These are phyloP conservation scores for Morelia viridis DNA, from an alignment of 2,797 vertebrate genomes.

Conservation along the genomic window DNA sequence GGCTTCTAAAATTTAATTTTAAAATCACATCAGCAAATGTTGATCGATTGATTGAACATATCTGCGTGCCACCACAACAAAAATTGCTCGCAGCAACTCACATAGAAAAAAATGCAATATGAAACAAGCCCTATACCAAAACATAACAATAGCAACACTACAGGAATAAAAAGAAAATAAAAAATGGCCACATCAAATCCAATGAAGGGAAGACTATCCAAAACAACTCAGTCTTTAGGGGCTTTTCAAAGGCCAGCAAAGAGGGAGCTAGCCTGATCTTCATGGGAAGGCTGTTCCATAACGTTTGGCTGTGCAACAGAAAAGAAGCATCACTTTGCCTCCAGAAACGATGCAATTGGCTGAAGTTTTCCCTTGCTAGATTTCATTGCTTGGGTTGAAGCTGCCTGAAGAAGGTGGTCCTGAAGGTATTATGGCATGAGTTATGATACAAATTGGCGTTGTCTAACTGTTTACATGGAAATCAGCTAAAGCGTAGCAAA, in stretches of 20 bases:
- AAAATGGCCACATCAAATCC: not conserved
- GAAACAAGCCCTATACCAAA: not conserved
- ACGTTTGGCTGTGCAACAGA: not conserved
- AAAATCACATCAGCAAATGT: slow-evolving; percentile 15
- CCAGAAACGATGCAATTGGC: not conserved
- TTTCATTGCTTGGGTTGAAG: not conserved
- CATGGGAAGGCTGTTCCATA: not conserved
- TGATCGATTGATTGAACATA: not conserved
- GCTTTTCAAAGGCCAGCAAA: not conserved
- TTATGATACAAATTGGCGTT: not conserved
- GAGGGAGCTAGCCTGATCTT: not conserved
- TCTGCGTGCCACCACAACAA: not conserved
- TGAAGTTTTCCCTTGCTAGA: not conserved
- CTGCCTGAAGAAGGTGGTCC: too few relatives aligned
- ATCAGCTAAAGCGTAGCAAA: not conserved
- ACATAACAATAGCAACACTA: not conserved
- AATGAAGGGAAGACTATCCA: not conserved
- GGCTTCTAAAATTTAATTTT: not conserved
- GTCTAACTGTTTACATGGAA: slow-evolving; percentile 11
- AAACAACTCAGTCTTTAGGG: not conserved
- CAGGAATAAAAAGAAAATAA: not conserved
- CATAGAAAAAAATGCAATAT: not conserved
- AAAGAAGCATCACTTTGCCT: not conserved
- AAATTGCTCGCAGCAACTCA: not conserved
- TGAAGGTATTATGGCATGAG: not conserved